Evolutionary conservation across 2,797 vertebrate species (phyloP).

Genomic region (Megaceryle alcyon): DNA sequence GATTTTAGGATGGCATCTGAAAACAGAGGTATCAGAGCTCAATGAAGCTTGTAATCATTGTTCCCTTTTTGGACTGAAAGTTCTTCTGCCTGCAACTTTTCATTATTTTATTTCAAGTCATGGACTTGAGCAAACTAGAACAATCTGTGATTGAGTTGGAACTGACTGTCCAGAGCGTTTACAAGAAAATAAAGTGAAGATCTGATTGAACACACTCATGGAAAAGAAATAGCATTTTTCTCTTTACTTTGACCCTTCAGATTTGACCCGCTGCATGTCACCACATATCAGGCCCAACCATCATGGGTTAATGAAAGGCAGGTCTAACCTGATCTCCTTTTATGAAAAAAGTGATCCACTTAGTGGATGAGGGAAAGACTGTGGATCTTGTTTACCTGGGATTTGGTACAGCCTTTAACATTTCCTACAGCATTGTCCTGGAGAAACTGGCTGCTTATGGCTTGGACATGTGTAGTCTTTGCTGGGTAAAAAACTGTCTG

Average conservation of each 20-base stretch:
- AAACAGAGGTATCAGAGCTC: neutral
- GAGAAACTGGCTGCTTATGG: no score
- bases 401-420: no score
- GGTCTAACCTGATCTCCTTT: no score
- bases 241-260: neutral
- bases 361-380: no score
- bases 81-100: neutral
- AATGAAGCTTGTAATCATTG: neutral
- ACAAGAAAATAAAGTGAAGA: neutral
- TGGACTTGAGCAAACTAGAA: neutral
- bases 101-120: neutral
- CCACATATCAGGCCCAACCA: no score
- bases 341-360: no score
- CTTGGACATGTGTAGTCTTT: no score
- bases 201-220: neutral
- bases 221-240: neutral
- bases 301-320: no score
- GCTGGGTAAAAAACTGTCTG: no score
- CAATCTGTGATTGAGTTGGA: neutral
- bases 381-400: no score
- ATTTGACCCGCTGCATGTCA: neutral
- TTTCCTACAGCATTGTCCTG: no score
- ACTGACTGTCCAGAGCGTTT: neutral
- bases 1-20: neutral
- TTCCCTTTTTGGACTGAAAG: neutral